phyloP scores from a whole-genome alignment of 2,888 invertebrate genomes.

The Xestia ashworthii region DNA sequence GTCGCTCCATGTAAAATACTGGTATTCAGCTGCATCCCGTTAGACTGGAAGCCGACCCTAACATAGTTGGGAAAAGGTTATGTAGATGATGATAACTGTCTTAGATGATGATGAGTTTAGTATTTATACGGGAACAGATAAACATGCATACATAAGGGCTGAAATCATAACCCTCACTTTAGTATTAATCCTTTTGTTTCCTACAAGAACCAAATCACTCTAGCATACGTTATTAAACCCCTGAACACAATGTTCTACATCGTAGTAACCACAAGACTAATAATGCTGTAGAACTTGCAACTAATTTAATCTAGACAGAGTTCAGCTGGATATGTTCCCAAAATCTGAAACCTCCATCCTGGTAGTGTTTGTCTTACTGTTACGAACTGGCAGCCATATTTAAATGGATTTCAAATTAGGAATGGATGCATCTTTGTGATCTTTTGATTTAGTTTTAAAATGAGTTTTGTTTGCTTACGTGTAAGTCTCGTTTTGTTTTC shows the following conservation, averaged over 20 bases:
- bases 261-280: slow-evolving; percentile 29
- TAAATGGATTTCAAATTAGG: slow-evolving; percentile 1
- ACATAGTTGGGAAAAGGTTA: too few relatives aligned
- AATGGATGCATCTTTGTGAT: background rate
- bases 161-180: background rate
- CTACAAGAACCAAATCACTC: background rate
- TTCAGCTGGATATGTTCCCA: slow-evolving; percentile 32
- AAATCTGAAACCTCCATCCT: slow-evolving; percentile 17
- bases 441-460: background rate
- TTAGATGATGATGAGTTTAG: too few relatives aligned
- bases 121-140: background rate
- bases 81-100: too few relatives aligned
- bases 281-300: slow-evolving; percentile 42
- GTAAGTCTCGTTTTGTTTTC: background rate
- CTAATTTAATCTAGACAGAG: slow-evolving; percentile 55
- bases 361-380: slow-evolving; percentile 27
- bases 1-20: too few relatives aligned
- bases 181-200: background rate
- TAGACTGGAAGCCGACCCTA: too few relatives aligned
- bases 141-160: background rate
- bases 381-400: slow-evolving; percentile 1
- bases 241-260: slow-evolving; percentile 11
- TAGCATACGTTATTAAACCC: slow-evolving; percentile 21
- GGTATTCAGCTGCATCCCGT: too few relatives aligned
- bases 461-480: background rate